Conservation (phyloP, 2,797 vertebrate species). For the Petrocephalus sullivani region DNA sequence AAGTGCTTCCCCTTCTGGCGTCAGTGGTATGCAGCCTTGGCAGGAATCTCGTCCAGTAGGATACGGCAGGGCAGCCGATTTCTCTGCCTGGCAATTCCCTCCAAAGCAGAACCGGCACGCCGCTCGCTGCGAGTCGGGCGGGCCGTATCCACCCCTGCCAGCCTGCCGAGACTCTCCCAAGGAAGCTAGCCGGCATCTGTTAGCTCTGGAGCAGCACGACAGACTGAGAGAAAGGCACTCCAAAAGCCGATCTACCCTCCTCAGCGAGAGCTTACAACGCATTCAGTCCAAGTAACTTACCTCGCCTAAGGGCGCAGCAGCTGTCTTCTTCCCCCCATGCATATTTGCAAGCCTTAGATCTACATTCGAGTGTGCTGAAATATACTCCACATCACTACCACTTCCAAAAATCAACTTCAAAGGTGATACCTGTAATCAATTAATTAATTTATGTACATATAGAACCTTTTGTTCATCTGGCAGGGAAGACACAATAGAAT, state of each 20-base stretch:
- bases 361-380: neutral
- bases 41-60: neutral
- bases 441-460: neutral
- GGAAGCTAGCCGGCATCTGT: neutral
- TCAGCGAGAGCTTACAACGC: neutral
- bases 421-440: neutral
- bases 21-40: neutral
- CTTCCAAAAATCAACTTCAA: conserved; percentile 5
- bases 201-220: neutral
- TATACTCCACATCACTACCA: neutral
- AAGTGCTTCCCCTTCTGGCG: neutral
- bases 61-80: neutral
- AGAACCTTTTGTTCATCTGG: neutral
- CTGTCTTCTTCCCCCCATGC: neutral
- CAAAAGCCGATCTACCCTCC: neutral
- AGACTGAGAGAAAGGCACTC: neutral
- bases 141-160: neutral
- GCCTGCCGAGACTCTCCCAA: neutral
- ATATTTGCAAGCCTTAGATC: neutral
- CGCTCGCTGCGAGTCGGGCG: neutral
- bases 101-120: neutral
- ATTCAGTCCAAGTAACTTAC: neutral
- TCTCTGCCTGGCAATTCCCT: neutral
- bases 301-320: neutral
- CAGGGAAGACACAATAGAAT: neutral